A percentile compares a stretch with the other conserved stretches of the same genome.
phyloP scores from a whole-genome alignment of 2,888 invertebrate species.

The Diarsia rubi region DNA sequence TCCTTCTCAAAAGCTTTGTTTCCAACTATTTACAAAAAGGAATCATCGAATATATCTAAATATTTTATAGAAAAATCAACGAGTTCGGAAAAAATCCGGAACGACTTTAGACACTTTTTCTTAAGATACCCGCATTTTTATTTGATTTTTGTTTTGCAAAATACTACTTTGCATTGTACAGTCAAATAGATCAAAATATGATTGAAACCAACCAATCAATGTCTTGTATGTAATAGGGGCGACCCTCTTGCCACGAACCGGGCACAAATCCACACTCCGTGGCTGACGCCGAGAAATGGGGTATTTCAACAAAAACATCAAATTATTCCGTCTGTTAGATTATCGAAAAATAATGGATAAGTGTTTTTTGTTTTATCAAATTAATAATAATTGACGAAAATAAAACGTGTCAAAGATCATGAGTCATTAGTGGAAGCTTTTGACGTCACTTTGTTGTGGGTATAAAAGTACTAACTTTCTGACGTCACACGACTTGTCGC shows the following conservation, averaged over 20 bases:
- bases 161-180: neutral
- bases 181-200: neutral
- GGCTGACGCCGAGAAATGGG: neutral
- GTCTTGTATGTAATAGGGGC: neutral
- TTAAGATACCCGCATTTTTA: too few species aligned
- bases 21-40: neutral
- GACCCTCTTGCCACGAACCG: neutral
- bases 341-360: too few species aligned
- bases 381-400: too few species aligned
- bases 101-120: neutral
- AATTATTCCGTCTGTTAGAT: too few species aligned
- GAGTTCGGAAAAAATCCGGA: neutral
- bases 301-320: too few species aligned
- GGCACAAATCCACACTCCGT: neutral
- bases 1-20: neutral
- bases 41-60: neutral
- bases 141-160: neutral
- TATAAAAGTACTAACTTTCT: too few species aligned
- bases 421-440: too few species aligned
- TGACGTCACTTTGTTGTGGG: too few species aligned
- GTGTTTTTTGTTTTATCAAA: too few species aligned
- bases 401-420: too few species aligned
- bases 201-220: neutral
- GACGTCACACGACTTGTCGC: too few species aligned
- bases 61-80: neutral